A percentile compares a stretch with the other conserved stretches of the same genome.
phyloP scores from a whole-genome alignment of 2,888 invertebrate species.

The Nomada goodeniana region DNA sequence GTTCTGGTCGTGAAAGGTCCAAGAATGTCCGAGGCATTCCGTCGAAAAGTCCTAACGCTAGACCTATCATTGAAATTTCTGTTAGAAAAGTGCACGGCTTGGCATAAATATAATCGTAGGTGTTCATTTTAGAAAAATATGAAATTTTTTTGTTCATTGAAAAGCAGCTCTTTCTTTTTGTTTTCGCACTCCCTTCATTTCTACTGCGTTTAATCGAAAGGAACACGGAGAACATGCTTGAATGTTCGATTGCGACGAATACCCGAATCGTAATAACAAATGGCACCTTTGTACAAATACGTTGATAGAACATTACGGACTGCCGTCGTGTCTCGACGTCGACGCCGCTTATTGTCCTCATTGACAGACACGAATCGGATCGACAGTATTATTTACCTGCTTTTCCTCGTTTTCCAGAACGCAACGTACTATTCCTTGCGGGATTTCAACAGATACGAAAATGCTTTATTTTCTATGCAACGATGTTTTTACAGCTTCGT shows the following conservation, averaged over 20 bases:
- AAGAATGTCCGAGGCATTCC: not conserved
- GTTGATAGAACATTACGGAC: conserved; percentile 34
- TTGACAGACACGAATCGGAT: conserved; percentile 49
- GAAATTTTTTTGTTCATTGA: conserved; percentile 44
- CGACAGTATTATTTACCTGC: conserved; percentile 17
- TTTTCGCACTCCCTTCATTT: not conserved
- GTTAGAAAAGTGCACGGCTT: conserved; percentile 40
- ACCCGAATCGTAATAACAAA: conserved; percentile 20
- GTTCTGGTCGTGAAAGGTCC: not conserved
- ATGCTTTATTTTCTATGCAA: conserved; percentile 40
- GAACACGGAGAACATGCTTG: conserved; percentile 24
- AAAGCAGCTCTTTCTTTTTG: conserved; percentile 27
- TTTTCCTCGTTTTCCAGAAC: conserved; percentile 14
- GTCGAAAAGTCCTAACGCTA: conserved; percentile 19
- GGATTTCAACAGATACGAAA: conserved; percentile 60
- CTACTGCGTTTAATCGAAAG: conserved; percentile 28
- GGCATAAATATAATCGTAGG: conserved; percentile 29
- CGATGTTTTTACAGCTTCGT: conserved; percentile 35
- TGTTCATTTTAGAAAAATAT: conserved; percentile 34
- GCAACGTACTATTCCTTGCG: conserved; percentile 28
- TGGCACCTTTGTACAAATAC: conserved; percentile 51
- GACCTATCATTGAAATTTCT: conserved; percentile 21
- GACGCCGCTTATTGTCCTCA: conserved; percentile 56
- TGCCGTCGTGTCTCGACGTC: conserved; percentile 25
- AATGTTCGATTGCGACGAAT: conserved; percentile 4